phyloP scores from a whole-genome alignment of 2,888 invertebrate genomes.

The Deladenus siricidicola region DNA sequence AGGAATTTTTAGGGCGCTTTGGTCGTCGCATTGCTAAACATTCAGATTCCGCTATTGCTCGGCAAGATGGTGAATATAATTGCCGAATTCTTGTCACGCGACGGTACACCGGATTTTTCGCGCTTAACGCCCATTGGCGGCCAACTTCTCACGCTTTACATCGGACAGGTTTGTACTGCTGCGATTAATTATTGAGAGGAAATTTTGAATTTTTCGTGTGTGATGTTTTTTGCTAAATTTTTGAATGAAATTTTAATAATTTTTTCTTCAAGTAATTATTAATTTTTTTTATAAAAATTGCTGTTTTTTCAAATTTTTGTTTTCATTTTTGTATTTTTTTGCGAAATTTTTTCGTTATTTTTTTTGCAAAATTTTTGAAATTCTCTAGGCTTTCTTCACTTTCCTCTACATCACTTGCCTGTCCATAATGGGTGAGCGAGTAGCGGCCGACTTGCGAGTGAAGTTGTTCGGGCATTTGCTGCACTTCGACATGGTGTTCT shows the following conservation, averaged over 20 bases:
- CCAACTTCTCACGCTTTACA: slow-evolving; percentile 19
- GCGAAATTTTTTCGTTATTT: background rate
- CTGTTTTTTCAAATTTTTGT: background rate
- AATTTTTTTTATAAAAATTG: too few species aligned
- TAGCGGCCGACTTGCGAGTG: slow-evolving; percentile 71
- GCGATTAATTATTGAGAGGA: background rate
- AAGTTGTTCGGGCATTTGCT: slow-evolving; percentile 26
- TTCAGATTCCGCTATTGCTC: slow-evolving; percentile 43
- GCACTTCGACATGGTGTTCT: slow-evolving; percentile 33
- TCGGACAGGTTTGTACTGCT: slow-evolving; percentile 17
- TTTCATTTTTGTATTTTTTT: background rate
- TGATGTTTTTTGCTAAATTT: too few species aligned
- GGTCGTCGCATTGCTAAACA: slow-evolving; percentile 43
- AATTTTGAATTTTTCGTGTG: too few species aligned
- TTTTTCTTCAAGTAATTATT: too few species aligned
- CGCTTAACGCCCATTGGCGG: slow-evolving; percentile 33
- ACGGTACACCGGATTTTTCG: slow-evolving; percentile 26
- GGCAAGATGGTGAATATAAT: slow-evolving; percentile 48
- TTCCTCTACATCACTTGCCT: slow-evolving; percentile 80
- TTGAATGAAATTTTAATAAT: too few species aligned
- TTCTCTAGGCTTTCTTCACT: slow-evolving; percentile 70
- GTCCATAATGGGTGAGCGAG: slow-evolving; percentile 77
- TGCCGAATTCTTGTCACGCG: slow-evolving; percentile 36
- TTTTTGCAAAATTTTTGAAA: background rate
- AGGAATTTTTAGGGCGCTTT: slow-evolving; percentile 43